Conservation (phyloP, 2,888 invertebrate genomes). For the Troides oblongomaculatus region DNA sequence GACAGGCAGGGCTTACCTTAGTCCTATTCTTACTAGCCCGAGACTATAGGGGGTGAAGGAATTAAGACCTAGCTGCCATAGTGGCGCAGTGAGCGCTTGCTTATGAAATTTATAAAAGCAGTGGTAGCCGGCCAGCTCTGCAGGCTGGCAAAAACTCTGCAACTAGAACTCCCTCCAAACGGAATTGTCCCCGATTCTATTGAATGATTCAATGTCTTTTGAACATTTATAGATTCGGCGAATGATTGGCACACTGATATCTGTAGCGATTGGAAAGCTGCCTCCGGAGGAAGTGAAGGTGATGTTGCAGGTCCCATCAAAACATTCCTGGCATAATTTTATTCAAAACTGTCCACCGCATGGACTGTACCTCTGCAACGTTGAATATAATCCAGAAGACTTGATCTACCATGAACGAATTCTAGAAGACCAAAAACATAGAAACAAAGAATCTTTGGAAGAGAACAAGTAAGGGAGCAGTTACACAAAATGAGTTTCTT, state of each 20-base stretch:
- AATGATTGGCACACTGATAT: slow-evolving; percentile 84
- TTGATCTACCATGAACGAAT: slow-evolving; percentile 53
- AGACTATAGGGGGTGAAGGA: too few species aligned
- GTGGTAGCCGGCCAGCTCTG: too few species aligned
- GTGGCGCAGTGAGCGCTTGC: too few species aligned
- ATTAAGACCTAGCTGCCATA: too few species aligned
- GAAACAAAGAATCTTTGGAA: slow-evolving; percentile 1
- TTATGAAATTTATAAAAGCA: too few species aligned
- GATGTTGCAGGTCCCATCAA: slow-evolving; percentile 89
- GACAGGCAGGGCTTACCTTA: too few species aligned
- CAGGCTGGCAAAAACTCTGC: too few species aligned
- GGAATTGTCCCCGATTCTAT: too few species aligned
- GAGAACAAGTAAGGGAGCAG: slow-evolving; percentile 35
- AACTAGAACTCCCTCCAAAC: too few species aligned
- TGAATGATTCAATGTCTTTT: not conserved
- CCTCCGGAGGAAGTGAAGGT: slow-evolving; percentile 83
- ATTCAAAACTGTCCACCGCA: slow-evolving; percentile 79
- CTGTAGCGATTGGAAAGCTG: slow-evolving; percentile 81
- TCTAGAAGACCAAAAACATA: too few species aligned
- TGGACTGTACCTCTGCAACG: slow-evolving; percentile 86
- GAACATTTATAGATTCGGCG: slow-evolving; percentile 83
- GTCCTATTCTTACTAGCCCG: too few species aligned
- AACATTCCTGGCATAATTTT: slow-evolving; percentile 82
- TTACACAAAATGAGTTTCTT: slow-evolving; percentile 82
- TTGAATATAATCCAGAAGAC: slow-evolving; percentile 84